Base-by-base conservation (phyloP, 2,113 vertebrate species). In the Cavia aperea region DNA sequence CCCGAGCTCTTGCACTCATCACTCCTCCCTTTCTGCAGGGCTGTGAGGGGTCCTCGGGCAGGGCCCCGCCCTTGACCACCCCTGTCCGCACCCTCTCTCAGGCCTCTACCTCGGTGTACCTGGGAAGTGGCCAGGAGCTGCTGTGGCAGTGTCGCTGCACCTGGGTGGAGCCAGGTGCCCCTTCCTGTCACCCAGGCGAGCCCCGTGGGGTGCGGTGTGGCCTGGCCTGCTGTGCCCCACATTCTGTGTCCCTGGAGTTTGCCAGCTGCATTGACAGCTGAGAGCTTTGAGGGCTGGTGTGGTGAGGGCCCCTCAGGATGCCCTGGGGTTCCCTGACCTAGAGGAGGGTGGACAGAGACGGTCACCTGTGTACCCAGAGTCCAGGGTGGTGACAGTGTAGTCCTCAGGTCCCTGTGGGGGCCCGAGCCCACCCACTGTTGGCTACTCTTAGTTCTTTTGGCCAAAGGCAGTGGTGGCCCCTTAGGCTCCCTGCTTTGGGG, bases 171-270 rank as follows among this genome's bases (percentile, higher is more conserved):
- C 94, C 31, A n/a, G 66, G 98, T 54, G 97, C 97, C 83, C 97
- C 97, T 95, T 97, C 97, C 88, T 96, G 97, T 9, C 97, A 49
- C 97, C 97, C 4, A 21, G 96, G 96, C 96, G 98, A 97, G 91
- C 87, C n/a, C 13, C 2, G 36, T 70, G 18, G 66, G 66, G 36
- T 70, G 68, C 68, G n/a, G 36, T 21, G 9, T 70, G 68, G 19
- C 68, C 15, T n/a, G 39, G 70, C 70, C 70, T 43, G 21, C n/a
- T 73, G n/a, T 12, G 39, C 0, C 0, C 96, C 96, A 97, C 77
- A 98, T 98, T 5, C 88, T 83, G 0, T 11, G 98, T 31, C 29
- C 7, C 15, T 56, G 56, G 73, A 73, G 23, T 58, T 43, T 73
- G 70, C 70, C 10, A 7, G 66, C 66, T n/a, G 18, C 29, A 3